Conservation (phyloP, 2,888 invertebrate species). For the Melikaiella ostensackeni region DNA sequence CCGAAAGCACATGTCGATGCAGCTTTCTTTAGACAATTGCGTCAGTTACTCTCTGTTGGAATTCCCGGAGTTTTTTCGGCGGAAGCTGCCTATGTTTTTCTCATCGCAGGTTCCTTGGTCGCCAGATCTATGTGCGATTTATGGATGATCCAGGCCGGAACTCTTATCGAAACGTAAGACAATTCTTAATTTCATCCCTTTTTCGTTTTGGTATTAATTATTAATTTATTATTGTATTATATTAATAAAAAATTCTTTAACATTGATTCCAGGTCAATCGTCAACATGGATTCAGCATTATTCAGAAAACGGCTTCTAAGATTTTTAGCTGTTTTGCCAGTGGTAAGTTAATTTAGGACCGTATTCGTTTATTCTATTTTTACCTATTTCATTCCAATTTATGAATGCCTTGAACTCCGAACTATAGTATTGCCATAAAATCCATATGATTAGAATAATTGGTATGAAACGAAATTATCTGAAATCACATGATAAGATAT, state of each 20-base stretch:
- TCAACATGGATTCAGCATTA: constrained; percentile 88
- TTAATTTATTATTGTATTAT: not conserved
- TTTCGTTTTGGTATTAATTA: constrained; percentile 58
- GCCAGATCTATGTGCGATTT: constrained; percentile 96
- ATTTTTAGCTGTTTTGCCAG: constrained; percentile 91
- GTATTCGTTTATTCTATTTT: constrained; percentile 16
- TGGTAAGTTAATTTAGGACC: constrained; percentile 80
- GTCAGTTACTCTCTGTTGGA: constrained; percentile 79
- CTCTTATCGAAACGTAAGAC: constrained; percentile 91
- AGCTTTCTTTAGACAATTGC: constrained; percentile 85
- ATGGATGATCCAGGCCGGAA: constrained; percentile 97
- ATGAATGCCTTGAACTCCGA: not conserved
- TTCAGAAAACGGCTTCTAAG: constrained; percentile 87
- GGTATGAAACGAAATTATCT: not conserved
- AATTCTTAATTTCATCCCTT: constrained; percentile 64
- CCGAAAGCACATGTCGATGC: constrained; percentile 88
- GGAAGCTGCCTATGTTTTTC: constrained; percentile 85
- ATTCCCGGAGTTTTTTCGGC: constrained; percentile 88
- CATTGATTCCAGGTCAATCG: constrained; percentile 87
- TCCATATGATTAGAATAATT: too few species aligned
- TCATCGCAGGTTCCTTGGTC: constrained; percentile 90
- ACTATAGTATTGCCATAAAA: not conserved
- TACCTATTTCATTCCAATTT: not conserved
- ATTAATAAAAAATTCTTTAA: not conserved
- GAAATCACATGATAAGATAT: not conserved